Evolutionary conservation across 2,113 vertebrate species (phyloP).

Genomic region (Crotalus helleri): DNA sequence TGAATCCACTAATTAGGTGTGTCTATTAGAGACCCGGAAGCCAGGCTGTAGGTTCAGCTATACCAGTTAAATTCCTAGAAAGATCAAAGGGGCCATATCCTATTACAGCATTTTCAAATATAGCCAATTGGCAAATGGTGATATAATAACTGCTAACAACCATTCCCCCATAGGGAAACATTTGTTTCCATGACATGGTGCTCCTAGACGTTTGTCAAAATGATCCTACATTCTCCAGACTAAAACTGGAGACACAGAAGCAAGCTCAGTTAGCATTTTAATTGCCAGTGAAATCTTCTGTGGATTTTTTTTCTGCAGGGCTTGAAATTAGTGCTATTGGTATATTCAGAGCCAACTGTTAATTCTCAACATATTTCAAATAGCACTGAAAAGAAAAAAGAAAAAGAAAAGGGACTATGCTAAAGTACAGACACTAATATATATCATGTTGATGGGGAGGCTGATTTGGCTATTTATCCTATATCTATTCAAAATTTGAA

Average conservation of each 20-base stretch:
- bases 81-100: constrained; percentile 9
- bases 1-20: constrained; percentile 56
- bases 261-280: constrained; percentile 29
- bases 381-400: neutral
- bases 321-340: neutral
- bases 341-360: neutral
- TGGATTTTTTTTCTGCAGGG: neutral
- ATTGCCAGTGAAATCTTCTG: constrained; percentile 32
- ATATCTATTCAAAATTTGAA: neutral
- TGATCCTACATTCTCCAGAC: constrained; percentile 13
- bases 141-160: constrained; percentile 42
- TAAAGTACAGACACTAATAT: neutral
- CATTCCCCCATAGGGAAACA: constrained; percentile 36
- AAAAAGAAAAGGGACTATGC: neutral
- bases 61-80: constrained; percentile 5
- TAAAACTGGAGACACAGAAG: constrained; percentile 22
- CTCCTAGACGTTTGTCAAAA: constrained; percentile 33
- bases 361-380: neutral
- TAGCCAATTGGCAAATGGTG: constrained; percentile 45
- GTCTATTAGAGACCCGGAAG: constrained; percentile 30
- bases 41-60: constrained; percentile 17
- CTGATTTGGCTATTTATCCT: neutral
- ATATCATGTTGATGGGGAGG: neutral
- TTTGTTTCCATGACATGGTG: constrained; percentile 36
- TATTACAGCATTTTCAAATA: constrained; percentile 35